phyloP scores from a whole-genome alignment of 2,888 invertebrate genomes.

The Habrosyne pyritoides region DNA sequence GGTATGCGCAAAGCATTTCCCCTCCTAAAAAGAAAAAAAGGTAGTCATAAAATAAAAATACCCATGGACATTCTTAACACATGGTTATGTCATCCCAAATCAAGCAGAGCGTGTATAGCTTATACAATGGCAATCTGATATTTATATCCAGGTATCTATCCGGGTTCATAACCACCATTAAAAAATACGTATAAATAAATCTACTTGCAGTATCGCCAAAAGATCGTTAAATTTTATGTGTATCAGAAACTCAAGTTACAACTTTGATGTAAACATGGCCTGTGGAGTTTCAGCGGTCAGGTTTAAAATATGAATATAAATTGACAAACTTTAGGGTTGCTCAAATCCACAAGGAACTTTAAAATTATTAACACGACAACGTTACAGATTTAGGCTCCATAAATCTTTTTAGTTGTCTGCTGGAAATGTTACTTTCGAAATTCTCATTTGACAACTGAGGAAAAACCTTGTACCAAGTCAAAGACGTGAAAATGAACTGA shows the following conservation, averaged over 20 bases:
- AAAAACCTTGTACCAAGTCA: no score
- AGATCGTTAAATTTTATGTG: constrained; percentile 37
- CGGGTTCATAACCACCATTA: no score
- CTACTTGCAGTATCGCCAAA: constrained; percentile 12
- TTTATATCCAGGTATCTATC: no score
- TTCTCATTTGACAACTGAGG: not conserved
- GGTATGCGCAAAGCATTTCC: no score
- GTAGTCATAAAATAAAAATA: no score
- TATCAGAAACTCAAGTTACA: constrained; percentile 47
- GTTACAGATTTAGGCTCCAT: constrained; percentile 48
- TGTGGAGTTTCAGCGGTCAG: constrained; percentile 58
- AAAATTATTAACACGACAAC: constrained; percentile 70
- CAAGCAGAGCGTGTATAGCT: no score
- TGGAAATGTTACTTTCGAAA: not conserved
- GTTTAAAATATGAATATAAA: constrained; percentile 81
- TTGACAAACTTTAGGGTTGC: constrained; percentile 74
- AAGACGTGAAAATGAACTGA: no score
- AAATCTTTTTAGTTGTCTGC: constrained; percentile 43
- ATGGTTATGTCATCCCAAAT: no score
- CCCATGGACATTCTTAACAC: no score
- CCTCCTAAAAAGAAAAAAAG: no score
- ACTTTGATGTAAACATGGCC: constrained; percentile 64
- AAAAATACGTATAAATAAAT: not conserved
- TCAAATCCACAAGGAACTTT: constrained; percentile 66
- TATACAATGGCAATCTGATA: no score